Evolutionary conservation across 2,113 vertebrate species (phyloP), one percentile per base, ranked within the genome.

Genomic region (Cottus gobio): DNA sequence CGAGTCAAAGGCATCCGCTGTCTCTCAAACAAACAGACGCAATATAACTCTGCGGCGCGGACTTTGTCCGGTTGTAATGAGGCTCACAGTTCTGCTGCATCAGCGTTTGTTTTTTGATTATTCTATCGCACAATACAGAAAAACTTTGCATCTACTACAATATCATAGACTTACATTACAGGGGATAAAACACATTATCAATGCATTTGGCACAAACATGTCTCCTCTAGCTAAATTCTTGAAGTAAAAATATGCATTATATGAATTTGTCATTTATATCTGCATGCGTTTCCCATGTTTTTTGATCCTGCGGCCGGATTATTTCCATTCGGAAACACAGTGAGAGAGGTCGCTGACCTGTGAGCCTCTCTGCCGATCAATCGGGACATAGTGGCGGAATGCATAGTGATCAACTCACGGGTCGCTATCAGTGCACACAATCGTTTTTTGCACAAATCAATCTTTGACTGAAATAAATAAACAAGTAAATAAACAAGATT

Each of bases 1-100:
- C 24, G 56, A 65, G 58, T 74, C 74, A 72, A 71, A 84, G 74
- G 20, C 56, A 82, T 72, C 31, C 54, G 52, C 9, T 56, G 15
- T 20, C 50, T 65, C 68, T 62, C 42, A 77, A 22, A 82, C 50
- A 74, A 37, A 64, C 37, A 54, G 37, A 65, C 58, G 46, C 7
- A 22, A 22, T 48, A 48, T 20, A 22, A 75, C 16, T 9, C 24
- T 37, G 5, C 39, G 42, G 26, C 5, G n/a, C 70, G 90, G 80
- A 93, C 93, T 93, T 93, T 91, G 90, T 10, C 57, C 48, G 75
- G 3, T 8, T 2, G 52, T 82, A 42, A 71, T 75, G 79, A 87
- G 50, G 64, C 37, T 50, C 65, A 18, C 22, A 37, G 31, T 75
- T 82, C 22, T 58, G 24, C 56, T 20, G 54, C 3, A 54, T 65